These are phyloP conservation scores for Malacoraja senta DNA, from an alignment of 2,797 vertebrate genomes.

Conservation along the genomic window DNA sequence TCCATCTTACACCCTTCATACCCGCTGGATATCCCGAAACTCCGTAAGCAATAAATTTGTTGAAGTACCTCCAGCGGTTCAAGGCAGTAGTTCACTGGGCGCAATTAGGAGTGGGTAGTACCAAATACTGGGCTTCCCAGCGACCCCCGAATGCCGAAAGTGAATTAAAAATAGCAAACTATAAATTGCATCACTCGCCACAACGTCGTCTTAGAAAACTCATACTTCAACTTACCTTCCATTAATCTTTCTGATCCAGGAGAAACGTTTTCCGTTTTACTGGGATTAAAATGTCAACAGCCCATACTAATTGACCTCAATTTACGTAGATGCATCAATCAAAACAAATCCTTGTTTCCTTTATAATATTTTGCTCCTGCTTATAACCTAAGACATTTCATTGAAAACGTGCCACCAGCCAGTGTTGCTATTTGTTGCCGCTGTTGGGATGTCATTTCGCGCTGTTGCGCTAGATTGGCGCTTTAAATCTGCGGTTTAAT, in stretches of 20 bases:
- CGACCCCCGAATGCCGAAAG: too few species aligned
- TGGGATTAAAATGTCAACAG: neutral
- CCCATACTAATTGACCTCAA: neutral
- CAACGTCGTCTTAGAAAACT: neutral
- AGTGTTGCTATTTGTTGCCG: neutral
- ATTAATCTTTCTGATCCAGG: neutral
- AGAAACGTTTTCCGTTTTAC: neutral
- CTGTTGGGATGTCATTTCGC: neutral
- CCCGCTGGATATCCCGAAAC: too few species aligned
- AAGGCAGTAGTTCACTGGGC: too few species aligned
- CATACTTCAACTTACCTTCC: neutral
- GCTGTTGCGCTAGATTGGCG: neutral
- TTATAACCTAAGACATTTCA: neutral
- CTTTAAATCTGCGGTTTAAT: neutral
- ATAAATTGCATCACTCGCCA: neutral
- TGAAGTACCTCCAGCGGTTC: too few species aligned
- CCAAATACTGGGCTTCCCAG: too few species aligned
- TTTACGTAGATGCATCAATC: neutral
- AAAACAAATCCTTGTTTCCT: neutral
- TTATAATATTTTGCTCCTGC: neutral
- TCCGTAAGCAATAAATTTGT: too few species aligned
- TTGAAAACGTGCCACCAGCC: neutral
- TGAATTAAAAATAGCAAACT: too few species aligned
- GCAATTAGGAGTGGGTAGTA: too few species aligned
- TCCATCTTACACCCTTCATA: too few species aligned